A percentile compares a stretch with the other conserved stretches of the same genome.
These are phyloP conservation scores for Halichoerus grypus DNA, from an alignment of 2,113 vertebrate genomes.

Conservation along the genomic window DNA sequence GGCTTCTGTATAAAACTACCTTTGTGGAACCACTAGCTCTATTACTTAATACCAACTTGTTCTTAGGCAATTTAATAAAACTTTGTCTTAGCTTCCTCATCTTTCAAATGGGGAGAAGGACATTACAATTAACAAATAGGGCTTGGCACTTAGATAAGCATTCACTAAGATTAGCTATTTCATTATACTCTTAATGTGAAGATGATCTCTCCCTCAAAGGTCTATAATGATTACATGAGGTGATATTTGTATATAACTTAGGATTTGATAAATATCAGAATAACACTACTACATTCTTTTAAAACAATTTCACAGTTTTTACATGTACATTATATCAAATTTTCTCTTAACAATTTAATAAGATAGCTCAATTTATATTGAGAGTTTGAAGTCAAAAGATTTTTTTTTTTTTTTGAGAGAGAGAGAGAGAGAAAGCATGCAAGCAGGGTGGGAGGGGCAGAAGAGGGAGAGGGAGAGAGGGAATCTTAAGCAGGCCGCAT, in stretches of 20 bases:
- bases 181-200: background rate
- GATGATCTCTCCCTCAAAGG: background rate
- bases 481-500: too few species aligned
- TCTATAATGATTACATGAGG: background rate
- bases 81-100: background rate
- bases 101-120: background rate
- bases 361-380: background rate
- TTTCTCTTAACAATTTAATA: background rate
- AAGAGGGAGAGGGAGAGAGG: too few species aligned
- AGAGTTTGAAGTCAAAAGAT: background rate
- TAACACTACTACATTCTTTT: background rate
- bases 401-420: too few species aligned
- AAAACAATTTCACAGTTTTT: background rate
- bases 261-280: background rate
- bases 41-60: background rate
- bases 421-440: too few species aligned
- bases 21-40: background rate
- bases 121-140: background rate
- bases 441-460: too few species aligned
- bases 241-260: background rate
- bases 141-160: background rate
- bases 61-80: background rate
- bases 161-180: background rate
- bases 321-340: background rate
- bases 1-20: background rate